Base-by-base conservation (phyloP, 2,888 invertebrate species). In the Charanyca ferruginea region DNA sequence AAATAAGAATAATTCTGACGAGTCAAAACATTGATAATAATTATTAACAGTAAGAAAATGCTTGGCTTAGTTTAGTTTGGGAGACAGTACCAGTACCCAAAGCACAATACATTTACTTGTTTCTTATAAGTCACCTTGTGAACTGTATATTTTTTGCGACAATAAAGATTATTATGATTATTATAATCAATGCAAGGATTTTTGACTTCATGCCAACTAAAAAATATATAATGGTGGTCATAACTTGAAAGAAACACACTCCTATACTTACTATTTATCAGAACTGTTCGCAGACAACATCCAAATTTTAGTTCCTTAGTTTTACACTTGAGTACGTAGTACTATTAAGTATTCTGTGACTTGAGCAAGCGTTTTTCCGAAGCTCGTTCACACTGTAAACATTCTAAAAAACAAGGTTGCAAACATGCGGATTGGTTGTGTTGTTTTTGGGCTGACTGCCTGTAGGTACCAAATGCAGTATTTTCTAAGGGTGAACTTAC, bases 151-250 rank as follows among this genome's bases (percentile, higher is more conserved):
- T n/a, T n/a, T n/a, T n/a, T n/a, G n/a, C n/a, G n/a, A n/a, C n/a
- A n/a, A n/a, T n/a, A n/a, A n/a, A n/a, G n/a, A n/a, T n/a, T n/a
- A n/a, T n/a, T n/a, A n/a, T n/a, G n/a, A n/a, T n/a, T n/a, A n/a
- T n/a, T n/a, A n/a, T n/a, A n/a, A n/a, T n/a, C n/a, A n/a, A n/a
- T n/a, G n/a, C n/a, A n/a, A n/a, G n/a, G n/a, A 63, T 67, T 44
- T 38, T 73, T 81, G 81, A 75, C 74, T 23, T 16, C 9, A 32
- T 13, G 49, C 79, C 81, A 81, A 57, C 42, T 54, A 55, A 68
- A 66, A 74, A 73, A 58, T 71, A 47, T 71, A 47, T 63, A 58
- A 63, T 63, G 44, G 47, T 63, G 62, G 20, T 49, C 42, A 54
- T 53, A 66, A 61, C 41, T 57, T 47, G 49, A 68, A 78, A 45